Percentiles rank a stretch among this genome's conserved stretches.
These are phyloP conservation scores for Scaptomyza pallida DNA, from an alignment of 1,140 invertebrate genomes.

Conservation along the genomic window DNA sequence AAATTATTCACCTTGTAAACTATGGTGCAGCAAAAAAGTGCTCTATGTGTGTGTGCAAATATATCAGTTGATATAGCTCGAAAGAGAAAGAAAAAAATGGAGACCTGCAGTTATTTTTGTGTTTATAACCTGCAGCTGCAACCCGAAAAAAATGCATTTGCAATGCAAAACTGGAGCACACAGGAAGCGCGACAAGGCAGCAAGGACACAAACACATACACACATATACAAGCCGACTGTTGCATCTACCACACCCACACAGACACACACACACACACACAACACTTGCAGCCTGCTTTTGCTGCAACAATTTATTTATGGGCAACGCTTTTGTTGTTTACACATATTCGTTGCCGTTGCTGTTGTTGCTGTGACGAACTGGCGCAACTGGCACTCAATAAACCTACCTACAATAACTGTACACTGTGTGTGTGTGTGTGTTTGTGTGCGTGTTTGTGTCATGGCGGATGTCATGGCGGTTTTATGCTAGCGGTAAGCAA, in stretches of 20 bases:
- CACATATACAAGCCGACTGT: constrained; percentile 9
- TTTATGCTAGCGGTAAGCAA: constrained; percentile 59
- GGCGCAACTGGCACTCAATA: constrained; percentile 58
- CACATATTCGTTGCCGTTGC: constrained; percentile 14
- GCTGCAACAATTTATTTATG: constrained; percentile 44
- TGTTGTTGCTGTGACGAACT: constrained; percentile 41
- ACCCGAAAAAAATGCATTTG: constrained; percentile 46
- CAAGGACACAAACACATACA: constrained; percentile 1
- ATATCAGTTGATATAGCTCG: constrained; percentile 28
- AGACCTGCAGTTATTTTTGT: constrained; percentile 47
- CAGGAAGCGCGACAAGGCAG: constrained; percentile 53
- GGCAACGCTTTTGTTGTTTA: constrained; percentile 20
- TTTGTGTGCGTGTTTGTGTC: constrained; percentile 23
- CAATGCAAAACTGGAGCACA: constrained; percentile 69
- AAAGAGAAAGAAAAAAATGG: neutral
- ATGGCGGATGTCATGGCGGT: constrained; percentile 69
- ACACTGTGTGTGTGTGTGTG: neutral
- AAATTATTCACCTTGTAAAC: constrained; percentile 65
- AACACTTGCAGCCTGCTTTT: neutral
- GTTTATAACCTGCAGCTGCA: constrained; percentile 47
- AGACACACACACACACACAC: neutral
- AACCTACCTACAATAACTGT: constrained; percentile 38
- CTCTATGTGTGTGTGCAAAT: constrained; percentile 21
- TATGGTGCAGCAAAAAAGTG: constrained; percentile 25
- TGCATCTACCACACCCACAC: constrained; percentile 7